Evolutionary conservation across 1,140 invertebrate species (phyloP), one percentile per base, ranked within the genome.

Genomic region (Chlorops oryzae): DNA sequence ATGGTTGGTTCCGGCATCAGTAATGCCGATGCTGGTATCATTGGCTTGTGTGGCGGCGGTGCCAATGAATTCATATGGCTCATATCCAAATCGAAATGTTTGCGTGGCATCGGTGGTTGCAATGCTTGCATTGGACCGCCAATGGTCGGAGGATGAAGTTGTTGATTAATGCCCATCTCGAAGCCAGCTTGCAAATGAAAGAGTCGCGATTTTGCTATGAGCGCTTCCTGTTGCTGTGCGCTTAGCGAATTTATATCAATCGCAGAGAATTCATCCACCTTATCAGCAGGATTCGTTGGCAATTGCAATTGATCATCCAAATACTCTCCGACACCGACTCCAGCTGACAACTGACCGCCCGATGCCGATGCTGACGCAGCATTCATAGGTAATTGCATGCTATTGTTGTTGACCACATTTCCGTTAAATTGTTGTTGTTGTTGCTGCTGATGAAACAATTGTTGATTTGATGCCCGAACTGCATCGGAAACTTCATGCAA

Each of bases 401-500:
- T 25, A 20, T 18, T 23, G 15, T 35, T 20, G 28, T 2, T 18
- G 25, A 24, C 37, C 25, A 7, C 25, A 23, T n/a, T n/a, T n/a
- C n/a, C n/a, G n/a, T n/a, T n/a, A n/a, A n/a, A n/a, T 47, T 43
- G 21, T 51, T 50, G n/a, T 32, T 50, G 32, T 47, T 47, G 20
- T 40, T 70, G 67, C 42, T 71, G 62, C 47, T 70, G 68, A 54
- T 63, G 62, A 21, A 65, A 67, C 20, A 64, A 46, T 47, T 70
- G 70, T 49, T 72, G 70, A 42, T 73, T 72, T 9, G 66, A 61
- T 38, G 76, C 77, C 3, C 75, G 61, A 2, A 78, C 75, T 15
- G 77, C 76, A 47, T 80, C 78, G 0, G 77, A 74, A 2, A 80
- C 73, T 58, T 80, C 78, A 52, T 80, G 77, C 24, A 80, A 53